phyloP scores from a whole-genome alignment of 2,888 invertebrate species.

The Criorhina ranunculi region DNA sequence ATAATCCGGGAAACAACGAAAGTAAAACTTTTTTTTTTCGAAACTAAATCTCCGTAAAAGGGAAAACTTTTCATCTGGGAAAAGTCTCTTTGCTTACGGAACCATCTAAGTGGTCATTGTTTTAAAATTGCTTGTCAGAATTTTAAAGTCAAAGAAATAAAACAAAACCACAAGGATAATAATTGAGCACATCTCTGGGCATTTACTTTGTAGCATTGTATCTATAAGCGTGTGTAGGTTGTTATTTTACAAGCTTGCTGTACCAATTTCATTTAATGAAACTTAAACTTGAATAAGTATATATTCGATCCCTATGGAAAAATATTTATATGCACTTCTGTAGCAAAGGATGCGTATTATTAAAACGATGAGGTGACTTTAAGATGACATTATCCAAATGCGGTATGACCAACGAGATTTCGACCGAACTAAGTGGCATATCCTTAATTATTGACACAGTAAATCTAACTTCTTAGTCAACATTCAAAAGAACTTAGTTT shows the following conservation, averaged over 20 bases:
- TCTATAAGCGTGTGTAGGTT: neutral
- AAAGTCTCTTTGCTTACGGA: neutral
- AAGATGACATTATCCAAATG: too few relatives aligned
- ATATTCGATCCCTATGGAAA: too few relatives aligned
- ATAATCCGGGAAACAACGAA: neutral
- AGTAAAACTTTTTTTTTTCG: neutral
- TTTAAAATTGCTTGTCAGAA: slow-evolving; percentile 9
- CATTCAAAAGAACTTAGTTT: too few relatives aligned
- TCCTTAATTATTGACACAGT: too few relatives aligned
- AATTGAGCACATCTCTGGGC: neutral
- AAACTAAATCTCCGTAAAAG: neutral
- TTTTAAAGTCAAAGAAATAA: neutral
- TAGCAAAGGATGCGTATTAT: too few relatives aligned
- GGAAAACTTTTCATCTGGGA: neutral
- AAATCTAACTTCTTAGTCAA: too few relatives aligned
- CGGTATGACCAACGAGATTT: too few relatives aligned
- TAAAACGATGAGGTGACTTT: too few relatives aligned
- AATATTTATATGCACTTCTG: too few relatives aligned
- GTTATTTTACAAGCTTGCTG: neutral
- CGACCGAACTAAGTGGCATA: too few relatives aligned
- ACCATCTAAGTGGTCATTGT: slow-evolving; percentile 9
- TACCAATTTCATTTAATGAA: neutral
- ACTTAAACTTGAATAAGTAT: too few relatives aligned
- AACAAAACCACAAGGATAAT: neutral
- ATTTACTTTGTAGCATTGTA: slow-evolving; percentile 1